phyloP scores from a whole-genome alignment of 2,797 vertebrate species.

The Clarias platycephalus region DNA sequence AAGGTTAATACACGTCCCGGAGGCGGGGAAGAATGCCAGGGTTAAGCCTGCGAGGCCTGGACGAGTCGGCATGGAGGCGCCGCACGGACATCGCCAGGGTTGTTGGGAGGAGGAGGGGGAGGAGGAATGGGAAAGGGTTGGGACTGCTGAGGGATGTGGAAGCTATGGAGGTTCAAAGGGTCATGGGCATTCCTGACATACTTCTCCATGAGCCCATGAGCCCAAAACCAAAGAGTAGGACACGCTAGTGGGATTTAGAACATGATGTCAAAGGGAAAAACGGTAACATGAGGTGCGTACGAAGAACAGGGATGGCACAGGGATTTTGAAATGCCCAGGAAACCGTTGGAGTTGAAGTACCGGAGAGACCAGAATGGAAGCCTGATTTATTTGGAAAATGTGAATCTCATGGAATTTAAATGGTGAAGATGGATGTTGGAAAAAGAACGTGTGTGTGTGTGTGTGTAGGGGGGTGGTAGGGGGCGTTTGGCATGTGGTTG shows the following conservation, averaged over 20 bases:
- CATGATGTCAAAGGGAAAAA: neutral
- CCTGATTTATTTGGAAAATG: neutral
- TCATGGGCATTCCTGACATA: conserved; percentile 73
- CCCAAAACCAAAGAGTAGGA: conserved; percentile 6
- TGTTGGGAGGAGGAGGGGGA: conserved; percentile 8
- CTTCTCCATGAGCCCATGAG: conserved; percentile 71
- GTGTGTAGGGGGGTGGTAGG: conserved; percentile 17
- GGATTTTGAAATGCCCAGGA: neutral
- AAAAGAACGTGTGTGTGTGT: conserved; percentile 33
- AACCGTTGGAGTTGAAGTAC: no score
- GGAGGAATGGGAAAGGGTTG: conserved; percentile 2
- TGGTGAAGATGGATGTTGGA: neutral
- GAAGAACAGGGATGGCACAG: neutral
- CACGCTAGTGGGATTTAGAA: neutral
- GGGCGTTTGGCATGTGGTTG: conserved; percentile 28
- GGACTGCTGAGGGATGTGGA: conserved; percentile 53
- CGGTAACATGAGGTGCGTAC: neutral
- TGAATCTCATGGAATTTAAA: neutral
- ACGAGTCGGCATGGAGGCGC: conserved; percentile 45
- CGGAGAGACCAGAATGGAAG: neutral
- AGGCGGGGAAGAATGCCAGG: conserved; percentile 41
- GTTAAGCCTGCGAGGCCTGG: conserved; percentile 45
- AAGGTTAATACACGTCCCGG: conserved; percentile 38
- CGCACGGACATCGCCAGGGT: neutral
- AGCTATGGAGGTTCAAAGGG: conserved; percentile 62